Evolutionary conservation across 2,888 invertebrate genomes (phyloP), one percentile per base, ranked within the genome.

Genomic region (Urechis unicinctus): DNA sequence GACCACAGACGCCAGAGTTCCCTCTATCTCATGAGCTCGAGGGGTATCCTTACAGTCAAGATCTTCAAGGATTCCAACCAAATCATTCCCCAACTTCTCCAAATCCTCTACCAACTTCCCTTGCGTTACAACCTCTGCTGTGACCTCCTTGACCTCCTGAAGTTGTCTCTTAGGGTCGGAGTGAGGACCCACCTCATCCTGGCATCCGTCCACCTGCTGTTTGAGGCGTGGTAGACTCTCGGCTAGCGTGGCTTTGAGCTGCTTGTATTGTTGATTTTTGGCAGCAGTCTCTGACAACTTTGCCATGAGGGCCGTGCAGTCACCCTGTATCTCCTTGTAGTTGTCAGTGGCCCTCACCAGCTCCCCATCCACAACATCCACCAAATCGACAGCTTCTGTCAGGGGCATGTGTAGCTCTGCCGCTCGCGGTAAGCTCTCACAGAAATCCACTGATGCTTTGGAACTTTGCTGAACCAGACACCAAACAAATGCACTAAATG

Each of bases 1-100:
- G 53, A 63, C 64, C 4, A 64, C 58, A 9, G 62, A 61, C 3
- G 61, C 62, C 17, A 69, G 54, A 5, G 61, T 58, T 22, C 60
- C 25, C 88, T 0, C 91, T 86, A 80, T 59, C 52, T 56, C 61
- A 13, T 31, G 31, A 24, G 62, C 61, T 30, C 61, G 61, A 1
- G 60, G 59, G 6, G 61, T 55, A 28, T 59, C 61, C 52, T 30
- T 42, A 30, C 58, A 57, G 26, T 57, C 59, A 31, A 62, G 47
- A n/a, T 48, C 56, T 31, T 57, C 62, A 2, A 62, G 59, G 36
- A 61, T 53, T 21, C 26, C 53, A 5, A 62, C 30, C 30, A 62
- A 49, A 29, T 56, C 56, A 9, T 51, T 48, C 2, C 62, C 62
- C n/a, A 58, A 52, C 5, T 26, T 52, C 1, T 53, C 41, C 22